These are phyloP conservation scores for Epinephelus malabaricus DNA, from an alignment of 2,797 vertebrate genomes.

Conservation along the genomic window DNA sequence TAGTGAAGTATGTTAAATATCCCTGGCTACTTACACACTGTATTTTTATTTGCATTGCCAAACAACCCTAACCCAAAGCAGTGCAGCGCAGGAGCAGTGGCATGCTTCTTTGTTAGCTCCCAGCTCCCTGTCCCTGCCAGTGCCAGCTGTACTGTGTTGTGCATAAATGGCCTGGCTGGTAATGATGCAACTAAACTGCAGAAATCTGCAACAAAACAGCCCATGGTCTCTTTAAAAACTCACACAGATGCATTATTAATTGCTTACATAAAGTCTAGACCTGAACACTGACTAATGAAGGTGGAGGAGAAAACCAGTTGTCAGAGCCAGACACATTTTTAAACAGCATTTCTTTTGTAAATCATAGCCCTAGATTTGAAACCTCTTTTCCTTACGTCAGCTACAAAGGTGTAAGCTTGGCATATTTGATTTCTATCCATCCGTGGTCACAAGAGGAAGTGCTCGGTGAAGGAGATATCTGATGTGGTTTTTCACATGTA, in stretches of 20 bases:
- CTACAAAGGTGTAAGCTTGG: background rate
- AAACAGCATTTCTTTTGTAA: background rate
- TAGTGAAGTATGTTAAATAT: background rate
- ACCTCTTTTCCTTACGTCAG: background rate
- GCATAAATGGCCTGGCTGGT: conserved; percentile 18
- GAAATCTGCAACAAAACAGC: conserved; percentile 33
- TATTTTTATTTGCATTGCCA: conserved; percentile 23
- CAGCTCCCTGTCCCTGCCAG: conserved; percentile 46
- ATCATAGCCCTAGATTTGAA: background rate
- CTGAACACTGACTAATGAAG: conserved; percentile 18
- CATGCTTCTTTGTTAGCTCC: conserved; percentile 81
- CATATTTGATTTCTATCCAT: background rate
- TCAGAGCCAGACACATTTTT: conserved; percentile 6
- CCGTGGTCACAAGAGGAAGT: conserved; percentile 21
- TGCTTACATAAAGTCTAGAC: conserved; percentile 44
- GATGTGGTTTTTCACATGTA: conserved; percentile 51
- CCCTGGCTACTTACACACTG: background rate
- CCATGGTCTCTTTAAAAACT: conserved; percentile 4
- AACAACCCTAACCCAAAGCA: conserved; percentile 43
- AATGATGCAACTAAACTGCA: conserved; percentile 34
- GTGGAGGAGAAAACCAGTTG: conserved; percentile 8
- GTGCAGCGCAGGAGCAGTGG: conserved; percentile 48
- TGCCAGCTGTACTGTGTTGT: conserved; percentile 46
- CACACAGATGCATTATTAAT: conserved; percentile 46
- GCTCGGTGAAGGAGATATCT: conserved; percentile 23